Evolutionary conservation across 2,888 invertebrate genomes (phyloP).

Genomic region (Pristionchus fissidentatus): DNA sequence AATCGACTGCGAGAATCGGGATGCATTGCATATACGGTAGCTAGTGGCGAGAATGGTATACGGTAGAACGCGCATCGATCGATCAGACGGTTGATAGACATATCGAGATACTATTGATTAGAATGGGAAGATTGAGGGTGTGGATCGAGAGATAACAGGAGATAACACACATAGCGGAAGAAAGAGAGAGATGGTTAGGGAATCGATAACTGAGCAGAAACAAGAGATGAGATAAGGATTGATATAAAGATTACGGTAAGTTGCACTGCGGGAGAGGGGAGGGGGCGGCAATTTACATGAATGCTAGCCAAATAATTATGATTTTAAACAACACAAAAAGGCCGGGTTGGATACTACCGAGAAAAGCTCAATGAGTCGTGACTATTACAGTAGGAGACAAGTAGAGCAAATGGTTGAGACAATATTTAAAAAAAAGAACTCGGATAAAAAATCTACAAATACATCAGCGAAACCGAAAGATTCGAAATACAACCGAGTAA

Average conservation of each 20-base stretch:
- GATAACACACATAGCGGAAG: too few relatives aligned
- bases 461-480: not conserved
- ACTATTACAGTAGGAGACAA: slow-evolving; percentile 40
- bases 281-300: not conserved
- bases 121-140: not conserved
- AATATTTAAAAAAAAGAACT: not conserved
- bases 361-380: slow-evolving; percentile 23
- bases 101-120: slow-evolving; percentile 15
- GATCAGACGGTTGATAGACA: slow-evolving; percentile 32
- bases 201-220: not conserved
- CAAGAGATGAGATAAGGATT: slow-evolving; percentile 1
- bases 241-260: not conserved
- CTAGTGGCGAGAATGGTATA: slow-evolving; percentile 34
- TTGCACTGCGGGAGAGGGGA: not conserved
- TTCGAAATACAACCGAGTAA: not conserved
- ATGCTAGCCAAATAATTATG: not conserved
- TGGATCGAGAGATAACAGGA: not conserved
- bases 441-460: not conserved
- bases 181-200: slow-evolving; percentile 9
- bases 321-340: not conserved
- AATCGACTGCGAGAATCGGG: slow-evolving; percentile 20
- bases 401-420: not conserved
- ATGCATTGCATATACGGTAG: slow-evolving; percentile 28
- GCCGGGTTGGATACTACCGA: not conserved
- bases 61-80: slow-evolving; percentile 22